Base-by-base conservation (phyloP, 2,797 vertebrate species). In the Argentina silus region DNA sequence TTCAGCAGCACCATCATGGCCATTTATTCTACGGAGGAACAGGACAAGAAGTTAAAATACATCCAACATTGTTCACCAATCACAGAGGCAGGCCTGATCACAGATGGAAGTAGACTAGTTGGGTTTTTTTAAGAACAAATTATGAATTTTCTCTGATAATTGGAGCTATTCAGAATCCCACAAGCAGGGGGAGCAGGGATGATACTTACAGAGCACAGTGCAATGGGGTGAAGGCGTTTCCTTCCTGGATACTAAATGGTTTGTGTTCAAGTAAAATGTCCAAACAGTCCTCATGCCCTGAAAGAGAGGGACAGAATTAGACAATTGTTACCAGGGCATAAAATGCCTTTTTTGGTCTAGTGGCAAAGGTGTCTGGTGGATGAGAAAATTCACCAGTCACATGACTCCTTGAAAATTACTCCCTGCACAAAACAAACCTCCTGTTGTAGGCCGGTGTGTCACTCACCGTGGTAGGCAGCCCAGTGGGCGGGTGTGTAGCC, bases 201-300 rank as follows among this genome's bases (percentile, higher is more conserved):
- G 57, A 55, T 9, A 93, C 95, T 95, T 88, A 96, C 95, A 96
- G 93, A 90, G 95, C 95, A 95, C 95, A 96, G 94, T 96, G 95
- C 92, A 96, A 94, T 79, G 95, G 94, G 86, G 94, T 95, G 84
- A 96, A 96, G 80, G 94, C 89, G 70, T 95, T 96, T 91, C 94
- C 95, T 89, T 96, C 95, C 79, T 94, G 88, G 90, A 95, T 94
- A 50, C 93, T 93, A 83, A 94, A 95, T 7, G 93, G 93, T 88
- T 95, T 95, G 89, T 95, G 92, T 95, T 96, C 94, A 95, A 96
- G 94, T 95, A 96, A 93, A 92, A 96, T 89, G 91, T 95, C 93
- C 83, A 96, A 94, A 95, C 95, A 96, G 91, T 95, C 94, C 93
- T 94, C 94, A 56, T 96, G 95, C 87, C 95, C 95, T 96, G 74